Base-by-base conservation (phyloP, 2,888 invertebrate species). In the Melikaiella ostensackeni region DNA sequence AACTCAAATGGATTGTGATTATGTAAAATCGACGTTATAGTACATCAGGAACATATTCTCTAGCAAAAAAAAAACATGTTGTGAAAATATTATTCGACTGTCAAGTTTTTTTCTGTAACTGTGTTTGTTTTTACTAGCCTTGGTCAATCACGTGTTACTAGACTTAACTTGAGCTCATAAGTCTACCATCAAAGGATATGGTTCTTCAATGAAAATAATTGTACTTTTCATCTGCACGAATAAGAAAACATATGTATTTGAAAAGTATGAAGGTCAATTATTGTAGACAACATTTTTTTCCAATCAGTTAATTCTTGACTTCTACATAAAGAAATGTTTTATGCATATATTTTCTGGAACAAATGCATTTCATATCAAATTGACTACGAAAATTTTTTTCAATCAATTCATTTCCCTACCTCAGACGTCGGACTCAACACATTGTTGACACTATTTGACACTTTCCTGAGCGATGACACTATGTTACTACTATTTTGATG, bases 81-180 rank as follows among this genome's bases (percentile, higher is more conserved):
- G 55, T 30, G 50, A 50, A 50, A 55, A 70, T 70, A 70, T 70
- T 70, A 50, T 70, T 70, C 4, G 11, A 50, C 70, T 70, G 30
- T 27, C 50, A 55, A 50, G 27, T 55, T 50, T 64, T 70, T 55
- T 55, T 70, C 50, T 50, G n/a, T 46, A 33, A 46, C 50, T 33
- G 6, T 70, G 50, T 70, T 50, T 70, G 70, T 33, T 70, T 70
- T 70, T 70, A 50, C 50, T 70, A 70, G 70, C 46, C 50, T 70
- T 50, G 57, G 24, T 57, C 55, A 57, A 57, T 24, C 57, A 57
- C 24, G 24, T 24, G 24, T n/a, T 46, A 50, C n/a, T n/a, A n/a
- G n/a, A n/a, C 30, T 50, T 27, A 4, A n/a, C 30, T 46, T 42
- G 2, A 70, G 50, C n/a, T 70, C 70, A 70, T 30, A 66, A 24